phyloP scores from a whole-genome alignment of 2,797 vertebrate genomes.

The Enteromius unitaeniatus region DNA sequence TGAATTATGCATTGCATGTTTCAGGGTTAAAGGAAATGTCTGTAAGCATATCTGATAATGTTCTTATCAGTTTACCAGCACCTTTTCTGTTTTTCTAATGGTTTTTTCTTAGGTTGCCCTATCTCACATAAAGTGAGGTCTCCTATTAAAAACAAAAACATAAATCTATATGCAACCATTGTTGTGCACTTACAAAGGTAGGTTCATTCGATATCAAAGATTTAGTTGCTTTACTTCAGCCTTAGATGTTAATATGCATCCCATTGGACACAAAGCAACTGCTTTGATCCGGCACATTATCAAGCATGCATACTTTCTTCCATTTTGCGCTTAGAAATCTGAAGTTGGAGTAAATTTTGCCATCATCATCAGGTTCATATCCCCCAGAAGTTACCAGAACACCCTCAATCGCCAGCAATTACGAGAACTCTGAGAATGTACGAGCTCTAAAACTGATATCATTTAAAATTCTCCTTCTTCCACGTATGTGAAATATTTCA shows the following conservation, averaged over 20 bases:
- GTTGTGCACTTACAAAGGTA: not conserved
- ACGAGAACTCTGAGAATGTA: constrained; percentile 27
- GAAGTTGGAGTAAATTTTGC: constrained; percentile 36
- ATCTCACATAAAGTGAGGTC: not conserved
- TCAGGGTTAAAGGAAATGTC: not conserved
- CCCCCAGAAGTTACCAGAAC: constrained; percentile 17
- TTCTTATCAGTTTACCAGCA: not conserved
- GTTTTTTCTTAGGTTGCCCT: not conserved
- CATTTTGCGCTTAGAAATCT: not conserved
- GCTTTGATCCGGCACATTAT: constrained; percentile 40
- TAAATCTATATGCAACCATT: not conserved
- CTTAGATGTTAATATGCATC: constrained; percentile 35
- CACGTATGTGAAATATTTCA: constrained; percentile 53
- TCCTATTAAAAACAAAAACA: not conserved
- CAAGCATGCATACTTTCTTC: constrained; percentile 10
- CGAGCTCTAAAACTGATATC: constrained; percentile 38
- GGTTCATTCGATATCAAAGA: constrained; percentile 20
- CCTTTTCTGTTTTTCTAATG: not conserved
- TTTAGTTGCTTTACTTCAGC: constrained; percentile 26
- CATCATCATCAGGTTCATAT: constrained; percentile 52
- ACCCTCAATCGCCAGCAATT: constrained; percentile 31
- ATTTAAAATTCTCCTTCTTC: constrained; percentile 63
- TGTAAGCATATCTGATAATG: not conserved
- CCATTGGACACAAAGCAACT: not conserved
- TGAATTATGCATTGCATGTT: not conserved